Evolutionary conservation across 2,888 invertebrate genomes (phyloP).

Genomic region (Zygothrica quintamaculata): DNA sequence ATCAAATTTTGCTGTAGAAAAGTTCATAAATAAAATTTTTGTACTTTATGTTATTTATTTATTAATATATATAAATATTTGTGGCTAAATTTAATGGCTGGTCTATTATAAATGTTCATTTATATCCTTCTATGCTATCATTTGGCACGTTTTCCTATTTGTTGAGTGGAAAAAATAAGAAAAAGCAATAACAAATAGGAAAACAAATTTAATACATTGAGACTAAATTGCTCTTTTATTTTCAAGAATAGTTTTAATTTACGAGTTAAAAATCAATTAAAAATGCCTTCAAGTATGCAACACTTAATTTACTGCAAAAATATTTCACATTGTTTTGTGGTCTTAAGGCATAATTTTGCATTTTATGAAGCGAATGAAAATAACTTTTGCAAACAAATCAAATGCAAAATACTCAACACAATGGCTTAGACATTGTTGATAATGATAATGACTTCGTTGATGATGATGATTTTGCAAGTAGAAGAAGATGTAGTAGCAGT

Average conservation of each 20-base stretch:
- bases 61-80: too few relatives aligned
- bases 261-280: conserved; percentile 46
- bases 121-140: too few relatives aligned
- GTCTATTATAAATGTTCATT: too few relatives aligned
- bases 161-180: too few relatives aligned
- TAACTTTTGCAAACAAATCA: conserved; percentile 52
- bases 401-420: conserved; percentile 8
- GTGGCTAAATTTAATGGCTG: too few relatives aligned
- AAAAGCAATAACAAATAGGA: too few relatives aligned
- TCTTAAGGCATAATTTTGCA: conserved; percentile 32
- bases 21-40: too few relatives aligned
- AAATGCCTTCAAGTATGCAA: conserved; percentile 38
- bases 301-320: conserved; percentile 45
- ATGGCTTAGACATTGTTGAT: not conserved
- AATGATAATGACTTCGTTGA: too few relatives aligned
- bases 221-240: conserved; percentile 6
- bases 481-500: not conserved
- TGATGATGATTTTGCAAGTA: too few relatives aligned
- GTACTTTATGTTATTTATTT: too few relatives aligned
- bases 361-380: conserved; percentile 46
- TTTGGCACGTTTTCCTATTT: too few relatives aligned
- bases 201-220: not conserved
- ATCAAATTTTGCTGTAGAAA: too few relatives aligned
- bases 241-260: conserved; percentile 26
- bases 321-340: conserved; percentile 28